A percentile compares a stretch with the other conserved stretches of the same genome.
phyloP scores from a whole-genome alignment of 2,113 vertebrate genomes.

The Sclerurus mexicanus region DNA sequence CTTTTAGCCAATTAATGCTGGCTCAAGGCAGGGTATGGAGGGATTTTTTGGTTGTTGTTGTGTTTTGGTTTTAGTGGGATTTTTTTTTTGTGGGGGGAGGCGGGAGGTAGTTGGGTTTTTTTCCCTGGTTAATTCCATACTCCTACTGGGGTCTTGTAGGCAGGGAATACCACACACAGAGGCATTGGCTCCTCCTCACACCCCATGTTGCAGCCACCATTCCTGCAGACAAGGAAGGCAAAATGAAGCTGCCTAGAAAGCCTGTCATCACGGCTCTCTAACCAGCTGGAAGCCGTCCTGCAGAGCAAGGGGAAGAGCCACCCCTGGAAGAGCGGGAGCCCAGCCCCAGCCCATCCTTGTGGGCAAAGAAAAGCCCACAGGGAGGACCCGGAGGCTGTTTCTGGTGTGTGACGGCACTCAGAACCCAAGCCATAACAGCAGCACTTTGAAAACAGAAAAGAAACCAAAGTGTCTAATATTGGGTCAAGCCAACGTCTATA shows the following conservation, averaged over 20 bases:
- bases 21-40: neutral
- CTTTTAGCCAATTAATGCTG: neutral
- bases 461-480: slow-evolving; percentile 71
- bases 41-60: neutral
- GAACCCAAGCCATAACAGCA: slow-evolving; percentile 72
- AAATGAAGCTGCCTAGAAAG: slow-evolving; percentile 34
- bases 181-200: neutral
- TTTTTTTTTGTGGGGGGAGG: no score
- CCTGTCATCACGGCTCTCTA: slow-evolving; percentile 7
- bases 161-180: slow-evolving; percentile 20
- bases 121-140: neutral
- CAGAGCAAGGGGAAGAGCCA: neutral
- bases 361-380: rapidly evolving
- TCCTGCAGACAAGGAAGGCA: neutral
- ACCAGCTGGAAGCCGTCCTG: neutral
- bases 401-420: slow-evolving; percentile 49
- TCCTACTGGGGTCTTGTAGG: neutral
- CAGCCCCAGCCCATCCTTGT: neutral
- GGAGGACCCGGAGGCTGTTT: slow-evolving; percentile 24
- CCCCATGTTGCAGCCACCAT: neutral
- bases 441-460: slow-evolving; percentile 67
- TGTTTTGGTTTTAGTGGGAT: neutral
- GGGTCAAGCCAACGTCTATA: slow-evolving; percentile 73
- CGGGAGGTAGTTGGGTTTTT: rapidly evolving
- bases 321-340: neutral